Evolutionary conservation across 2,888 invertebrate species (phyloP).

Genomic region (Polydesmus complanatus): DNA sequence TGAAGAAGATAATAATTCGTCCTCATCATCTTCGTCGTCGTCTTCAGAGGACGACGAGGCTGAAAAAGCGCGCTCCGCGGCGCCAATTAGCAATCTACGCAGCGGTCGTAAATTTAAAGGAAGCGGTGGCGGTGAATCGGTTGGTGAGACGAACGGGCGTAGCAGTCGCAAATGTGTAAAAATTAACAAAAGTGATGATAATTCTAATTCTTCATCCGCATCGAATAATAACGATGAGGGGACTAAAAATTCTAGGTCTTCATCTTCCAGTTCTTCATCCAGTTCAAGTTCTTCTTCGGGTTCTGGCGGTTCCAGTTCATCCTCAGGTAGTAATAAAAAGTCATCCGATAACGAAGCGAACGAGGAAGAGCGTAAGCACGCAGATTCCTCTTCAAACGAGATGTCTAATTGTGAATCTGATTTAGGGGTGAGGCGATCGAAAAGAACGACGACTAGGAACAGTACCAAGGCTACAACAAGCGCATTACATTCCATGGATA

Average conservation of each 20-base stretch:
- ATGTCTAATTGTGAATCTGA: too few relatives aligned
- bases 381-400: too few relatives aligned
- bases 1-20: not conserved
- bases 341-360: not conserved
- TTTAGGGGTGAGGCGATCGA: constrained; percentile 13
- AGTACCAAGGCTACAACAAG: constrained; percentile 19
- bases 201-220: too few relatives aligned
- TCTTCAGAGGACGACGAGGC: not conserved
- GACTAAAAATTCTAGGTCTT: constrained; percentile 1
- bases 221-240: too few relatives aligned
- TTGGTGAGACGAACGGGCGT: too few relatives aligned
- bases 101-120: too few relatives aligned
- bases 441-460: constrained; percentile 18
- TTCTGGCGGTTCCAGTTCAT: not conserved
- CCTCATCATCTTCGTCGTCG: constrained; percentile 5
- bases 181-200: too few relatives aligned
- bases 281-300: not conserved
- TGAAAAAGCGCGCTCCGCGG: too few relatives aligned
- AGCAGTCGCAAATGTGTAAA: too few relatives aligned
- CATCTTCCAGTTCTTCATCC: not conserved
- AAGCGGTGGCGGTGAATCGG: too few relatives aligned
- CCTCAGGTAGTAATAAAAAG: not conserved
- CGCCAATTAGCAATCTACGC: too few relatives aligned
- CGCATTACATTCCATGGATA: constrained; percentile 18
- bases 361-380: not conserved